These are phyloP conservation scores for Myiozetetes cayanensis DNA, from an alignment of 2,113 vertebrate species.

Conservation along the genomic window DNA sequence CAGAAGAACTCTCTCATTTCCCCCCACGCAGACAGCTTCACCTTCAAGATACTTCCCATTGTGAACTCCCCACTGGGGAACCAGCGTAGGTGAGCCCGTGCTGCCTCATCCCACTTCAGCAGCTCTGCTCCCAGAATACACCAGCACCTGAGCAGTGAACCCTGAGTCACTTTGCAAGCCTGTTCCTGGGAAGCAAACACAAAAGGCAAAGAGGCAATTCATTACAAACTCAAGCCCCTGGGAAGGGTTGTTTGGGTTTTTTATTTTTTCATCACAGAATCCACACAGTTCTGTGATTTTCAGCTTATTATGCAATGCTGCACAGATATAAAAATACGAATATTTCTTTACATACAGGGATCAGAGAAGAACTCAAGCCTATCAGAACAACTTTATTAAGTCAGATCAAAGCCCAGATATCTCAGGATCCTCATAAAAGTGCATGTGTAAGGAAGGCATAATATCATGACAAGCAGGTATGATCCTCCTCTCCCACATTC, in stretches of 20 bases:
- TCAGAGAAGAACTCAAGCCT: not conserved
- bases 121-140: not conserved
- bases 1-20: not conserved
- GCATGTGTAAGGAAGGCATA: not conserved
- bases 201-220: not conserved
- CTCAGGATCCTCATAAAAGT: not conserved
- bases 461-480: not conserved
- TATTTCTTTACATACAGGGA: not conserved
- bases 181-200: not conserved
- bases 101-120: not conserved
- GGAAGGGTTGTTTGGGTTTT: not conserved
- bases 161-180: not conserved
- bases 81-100: accelerated
- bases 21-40: not conserved
- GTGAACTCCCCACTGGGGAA: not conserved
- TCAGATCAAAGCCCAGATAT: constrained; percentile 9
- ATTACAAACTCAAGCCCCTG: not conserved
- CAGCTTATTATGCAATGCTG: not conserved
- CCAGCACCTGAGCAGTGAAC: not conserved
- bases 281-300: not conserved
- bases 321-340: not conserved
- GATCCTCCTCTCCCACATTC: not conserved
- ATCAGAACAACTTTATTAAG: constrained; percentile 36
- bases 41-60: not conserved
- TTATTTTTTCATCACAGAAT: not conserved